Evolutionary conservation across 2,797 vertebrate species (phyloP).

Genomic region (Paguma larvata): DNA sequence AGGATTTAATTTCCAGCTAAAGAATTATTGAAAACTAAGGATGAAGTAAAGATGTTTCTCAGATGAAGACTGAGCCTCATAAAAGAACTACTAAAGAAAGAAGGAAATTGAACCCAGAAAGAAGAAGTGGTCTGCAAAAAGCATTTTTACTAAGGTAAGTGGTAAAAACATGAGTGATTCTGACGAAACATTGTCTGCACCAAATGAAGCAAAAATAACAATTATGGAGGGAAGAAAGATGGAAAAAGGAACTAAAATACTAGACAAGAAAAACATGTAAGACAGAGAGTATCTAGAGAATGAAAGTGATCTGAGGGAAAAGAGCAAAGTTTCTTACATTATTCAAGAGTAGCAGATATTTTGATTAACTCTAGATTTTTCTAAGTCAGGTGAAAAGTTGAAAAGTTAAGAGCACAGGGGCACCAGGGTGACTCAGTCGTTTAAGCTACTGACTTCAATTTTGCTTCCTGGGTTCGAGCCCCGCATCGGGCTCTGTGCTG

Average conservation of each 20-base stretch:
- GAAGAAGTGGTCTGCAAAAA: conserved; percentile 17
- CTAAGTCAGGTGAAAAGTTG: background rate
- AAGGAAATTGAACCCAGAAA: conserved; percentile 47
- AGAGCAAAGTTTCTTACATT: background rate
- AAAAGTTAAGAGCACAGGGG: background rate
- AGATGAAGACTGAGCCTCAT: background rate
- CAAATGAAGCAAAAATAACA: conserved; percentile 29
- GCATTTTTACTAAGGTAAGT: background rate
- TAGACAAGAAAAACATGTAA: background rate
- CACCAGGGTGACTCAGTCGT: too few relatives aligned
- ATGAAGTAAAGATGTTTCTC: background rate
- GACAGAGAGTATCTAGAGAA: background rate
- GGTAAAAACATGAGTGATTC: background rate
- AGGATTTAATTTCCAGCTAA: conserved; percentile 12
- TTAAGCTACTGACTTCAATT: too few relatives aligned
- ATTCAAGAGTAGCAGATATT: background rate
- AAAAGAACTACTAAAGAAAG: conserved; percentile 11
- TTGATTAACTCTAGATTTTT: background rate
- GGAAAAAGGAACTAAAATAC: background rate
- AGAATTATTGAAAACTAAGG: background rate
- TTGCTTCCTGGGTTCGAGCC: too few relatives aligned
- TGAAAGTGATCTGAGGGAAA: background rate
- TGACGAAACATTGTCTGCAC: background rate
- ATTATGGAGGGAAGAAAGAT: background rate
- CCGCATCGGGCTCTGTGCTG: too few relatives aligned